Conservation (phyloP, 2,113 vertebrate genomes). For the Stigmatopora argus region DNA sequence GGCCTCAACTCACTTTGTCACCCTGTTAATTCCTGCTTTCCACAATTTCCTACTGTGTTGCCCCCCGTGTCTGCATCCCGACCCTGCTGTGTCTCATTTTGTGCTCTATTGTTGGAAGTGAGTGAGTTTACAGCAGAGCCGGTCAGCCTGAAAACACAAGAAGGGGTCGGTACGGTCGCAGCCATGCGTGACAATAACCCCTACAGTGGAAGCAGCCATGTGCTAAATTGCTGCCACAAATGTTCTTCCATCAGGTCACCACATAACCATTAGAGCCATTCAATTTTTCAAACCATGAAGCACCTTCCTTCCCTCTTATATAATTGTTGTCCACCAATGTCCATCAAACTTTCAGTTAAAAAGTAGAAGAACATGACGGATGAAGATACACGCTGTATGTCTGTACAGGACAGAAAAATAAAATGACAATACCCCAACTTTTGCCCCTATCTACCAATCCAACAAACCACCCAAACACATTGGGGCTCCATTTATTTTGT, state of each 20-base stretch:
- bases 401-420: neutral
- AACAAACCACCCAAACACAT: too few relatives aligned
- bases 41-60: conserved; percentile 8
- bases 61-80: neutral
- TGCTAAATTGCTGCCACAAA: conserved; percentile 69
- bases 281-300: conserved; percentile 29
- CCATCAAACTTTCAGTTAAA: conserved; percentile 21
- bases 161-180: conserved; percentile 35
- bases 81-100: conserved; percentile 33
- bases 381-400: neutral
- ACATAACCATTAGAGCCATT: conserved; percentile 30
- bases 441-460: too few relatives aligned
- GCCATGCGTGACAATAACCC: conserved; percentile 63
- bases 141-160: conserved; percentile 50
- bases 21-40: conserved; percentile 31
- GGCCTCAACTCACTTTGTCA: conserved; percentile 16
- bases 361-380: conserved; percentile 7
- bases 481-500: too few relatives aligned
- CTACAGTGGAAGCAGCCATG: conserved; percentile 56
- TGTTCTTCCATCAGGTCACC: conserved; percentile 41
- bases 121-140: conserved; percentile 34
- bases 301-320: conserved; percentile 36
- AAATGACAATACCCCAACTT: too few relatives aligned
- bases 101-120: conserved; percentile 41
- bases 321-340: conserved; percentile 36